Conservation (phyloP, 2,888 invertebrate species). For the Brenthis ino region DNA sequence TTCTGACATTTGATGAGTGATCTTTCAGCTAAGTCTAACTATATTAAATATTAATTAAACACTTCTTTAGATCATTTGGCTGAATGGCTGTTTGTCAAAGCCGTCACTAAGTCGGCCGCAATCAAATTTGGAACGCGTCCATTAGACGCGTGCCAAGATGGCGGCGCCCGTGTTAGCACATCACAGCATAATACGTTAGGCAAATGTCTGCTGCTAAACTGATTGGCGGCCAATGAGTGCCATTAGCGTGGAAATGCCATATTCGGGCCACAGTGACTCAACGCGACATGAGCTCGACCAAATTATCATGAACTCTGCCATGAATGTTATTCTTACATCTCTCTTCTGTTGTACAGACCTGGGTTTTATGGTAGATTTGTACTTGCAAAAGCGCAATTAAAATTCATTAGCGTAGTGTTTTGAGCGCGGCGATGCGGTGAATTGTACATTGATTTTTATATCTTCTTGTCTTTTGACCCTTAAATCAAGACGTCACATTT, state of each 20-base stretch:
- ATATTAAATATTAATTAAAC: not conserved
- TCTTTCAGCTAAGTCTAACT: not conserved
- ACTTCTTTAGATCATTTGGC: constrained; percentile 6
- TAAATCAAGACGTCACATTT: not conserved
- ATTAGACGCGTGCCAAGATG: constrained; percentile 59
- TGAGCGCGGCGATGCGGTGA: constrained; percentile 32
- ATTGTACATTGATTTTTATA: constrained; percentile 28
- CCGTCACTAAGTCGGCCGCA: constrained; percentile 37
- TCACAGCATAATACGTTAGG: constrained; percentile 55
- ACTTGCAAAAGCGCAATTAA: constrained; percentile 57
- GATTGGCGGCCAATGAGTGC: constrained; percentile 71
- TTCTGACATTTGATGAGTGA: not conserved
- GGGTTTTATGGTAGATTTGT: constrained; percentile 41
- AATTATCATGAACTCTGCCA: constrained; percentile 43
- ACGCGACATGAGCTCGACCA: constrained; percentile 53
- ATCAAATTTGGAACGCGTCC: constrained; percentile 56
- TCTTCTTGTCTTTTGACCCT: constrained; percentile 16
- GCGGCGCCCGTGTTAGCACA: constrained; percentile 50
- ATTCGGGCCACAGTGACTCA: constrained; percentile 60
- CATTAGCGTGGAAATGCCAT: constrained; percentile 67
- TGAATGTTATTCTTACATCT: constrained; percentile 34
- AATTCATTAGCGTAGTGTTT: constrained; percentile 57
- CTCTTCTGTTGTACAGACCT: constrained; percentile 38
- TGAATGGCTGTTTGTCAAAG: constrained; percentile 32
- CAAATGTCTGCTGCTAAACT: constrained; percentile 67